phyloP scores from a whole-genome alignment of 2,888 invertebrate genomes.

The Aproaerema taeniolella region DNA sequence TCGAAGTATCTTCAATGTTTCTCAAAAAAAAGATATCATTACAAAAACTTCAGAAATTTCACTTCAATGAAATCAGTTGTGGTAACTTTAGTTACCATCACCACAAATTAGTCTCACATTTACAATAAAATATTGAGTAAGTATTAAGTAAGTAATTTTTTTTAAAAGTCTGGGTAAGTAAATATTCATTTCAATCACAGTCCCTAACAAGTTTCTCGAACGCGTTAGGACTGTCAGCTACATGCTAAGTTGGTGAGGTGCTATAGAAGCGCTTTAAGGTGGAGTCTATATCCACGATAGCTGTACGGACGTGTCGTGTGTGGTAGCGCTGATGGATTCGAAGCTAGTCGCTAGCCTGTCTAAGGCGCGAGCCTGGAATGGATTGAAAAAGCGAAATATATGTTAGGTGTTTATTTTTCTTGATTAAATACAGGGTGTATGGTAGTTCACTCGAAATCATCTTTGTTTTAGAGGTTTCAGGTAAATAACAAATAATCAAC shows the following conservation, averaged over 20 bases:
- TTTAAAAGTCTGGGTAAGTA: too few species aligned
- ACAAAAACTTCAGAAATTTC: too few species aligned
- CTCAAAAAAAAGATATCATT: too few species aligned
- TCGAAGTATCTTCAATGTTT: too few species aligned
- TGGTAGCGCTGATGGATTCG: constrained; percentile 44
- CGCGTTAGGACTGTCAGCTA: neutral
- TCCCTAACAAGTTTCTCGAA: neutral
- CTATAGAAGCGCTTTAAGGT: constrained; percentile 59
- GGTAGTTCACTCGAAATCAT: neutral
- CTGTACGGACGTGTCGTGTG: constrained; percentile 53
- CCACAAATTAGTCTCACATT: too few species aligned
- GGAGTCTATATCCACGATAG: constrained; percentile 56
- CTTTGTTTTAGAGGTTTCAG: neutral
- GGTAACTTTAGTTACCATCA: too few species aligned
- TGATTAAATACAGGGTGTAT: too few species aligned
- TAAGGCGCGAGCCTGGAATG: constrained; percentile 54
- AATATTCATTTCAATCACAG: too few species aligned
- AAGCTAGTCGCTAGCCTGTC: constrained; percentile 56
- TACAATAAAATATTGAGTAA: too few species aligned
- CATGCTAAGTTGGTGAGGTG: constrained; percentile 53
- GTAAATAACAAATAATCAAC: constrained; percentile 22
- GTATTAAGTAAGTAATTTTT: too few species aligned
- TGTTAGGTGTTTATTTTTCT: too few species aligned
- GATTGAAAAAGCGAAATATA: neutral
- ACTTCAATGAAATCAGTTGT: too few species aligned